These are phyloP conservation scores for Thripadectes ignobilis DNA, from an alignment of 2,797 vertebrate species.

Conservation along the genomic window DNA sequence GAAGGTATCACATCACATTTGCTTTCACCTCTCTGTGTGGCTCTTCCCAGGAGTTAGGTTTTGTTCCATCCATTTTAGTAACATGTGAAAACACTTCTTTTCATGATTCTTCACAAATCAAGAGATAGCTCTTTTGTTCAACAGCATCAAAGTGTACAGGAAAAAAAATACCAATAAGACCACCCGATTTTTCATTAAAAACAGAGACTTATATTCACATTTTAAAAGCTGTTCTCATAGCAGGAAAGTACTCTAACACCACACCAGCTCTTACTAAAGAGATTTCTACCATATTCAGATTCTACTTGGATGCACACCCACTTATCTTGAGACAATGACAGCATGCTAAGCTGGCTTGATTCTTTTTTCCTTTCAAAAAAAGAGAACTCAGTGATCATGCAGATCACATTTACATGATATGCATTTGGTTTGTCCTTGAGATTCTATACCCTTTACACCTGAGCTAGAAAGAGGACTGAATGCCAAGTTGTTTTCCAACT, in stretches of 20 bases:
- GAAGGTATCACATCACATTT: neutral
- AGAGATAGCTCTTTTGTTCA: neutral
- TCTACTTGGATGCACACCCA: neutral
- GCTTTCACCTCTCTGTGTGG: neutral
- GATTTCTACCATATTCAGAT: neutral
- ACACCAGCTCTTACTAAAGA: neutral
- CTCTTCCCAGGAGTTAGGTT: neutral
- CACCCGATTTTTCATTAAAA: neutral
- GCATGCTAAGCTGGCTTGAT: neutral
- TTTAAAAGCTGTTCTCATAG: neutral
- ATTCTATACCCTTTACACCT: neutral
- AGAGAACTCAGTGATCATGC: neutral
- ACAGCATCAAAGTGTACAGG: neutral
- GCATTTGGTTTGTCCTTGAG: neutral
- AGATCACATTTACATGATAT: neutral
- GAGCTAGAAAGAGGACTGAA: neutral
- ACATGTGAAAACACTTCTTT: neutral
- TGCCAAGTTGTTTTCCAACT: neutral
- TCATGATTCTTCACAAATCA: neutral
- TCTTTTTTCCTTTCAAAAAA: neutral
- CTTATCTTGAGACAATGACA: neutral
- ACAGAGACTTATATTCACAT: neutral
- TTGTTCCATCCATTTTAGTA: neutral
- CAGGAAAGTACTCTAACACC: neutral
- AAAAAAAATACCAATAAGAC: neutral